Base-by-base conservation (phyloP, 1,140 invertebrate genomes). In the Zaprionus gabonicus region DNA sequence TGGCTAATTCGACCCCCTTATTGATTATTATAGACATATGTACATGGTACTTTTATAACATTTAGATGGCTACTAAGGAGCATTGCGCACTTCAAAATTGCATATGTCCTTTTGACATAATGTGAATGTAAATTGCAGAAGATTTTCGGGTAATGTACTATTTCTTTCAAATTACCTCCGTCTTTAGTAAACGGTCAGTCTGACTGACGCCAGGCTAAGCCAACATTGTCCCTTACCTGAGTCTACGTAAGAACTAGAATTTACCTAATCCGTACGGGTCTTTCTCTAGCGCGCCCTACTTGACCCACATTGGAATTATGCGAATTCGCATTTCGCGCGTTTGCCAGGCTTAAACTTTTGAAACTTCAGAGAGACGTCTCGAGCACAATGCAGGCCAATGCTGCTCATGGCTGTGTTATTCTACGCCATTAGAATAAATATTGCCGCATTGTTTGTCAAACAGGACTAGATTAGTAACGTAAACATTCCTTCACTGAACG, bases 381-480 rank as follows among this genome's bases (percentile, higher is more conserved):
- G 9, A 34, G 9, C 31, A 9, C 31, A 34, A 34, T 3, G 36
- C 84, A 79, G 81, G n/a, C 69, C n/a, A 44, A 49, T 17, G 25
- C 71, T 60, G 65, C 36, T 58, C 55, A 75, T 75, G 65, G 71
- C 71, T 86, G 78, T 91, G 81, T 82, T 88, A 82, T 82, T 91
- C 76, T 91, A 80, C 84, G 84, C 81, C 79, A 88, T 85, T 91
- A 76, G 84, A 81, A 91, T 90, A 90, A 92, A 92, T 92, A 92
- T 92, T 91, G 85, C 77, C 78, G 83, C 86, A 86, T 92, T 92
- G 91, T 92, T 92, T 92, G 86, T 78, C 84, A 92, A 91, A 92
- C 91, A 91, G 83, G 91, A 91, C 82, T 91, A 87, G 91, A 92
- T 92, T 91, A 85, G 85, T 87, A 92, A 87, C 87, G 78, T 91